Evolutionary conservation across 2,113 vertebrate genomes (phyloP).

Genomic region (Bostrychus sinensis): DNA sequence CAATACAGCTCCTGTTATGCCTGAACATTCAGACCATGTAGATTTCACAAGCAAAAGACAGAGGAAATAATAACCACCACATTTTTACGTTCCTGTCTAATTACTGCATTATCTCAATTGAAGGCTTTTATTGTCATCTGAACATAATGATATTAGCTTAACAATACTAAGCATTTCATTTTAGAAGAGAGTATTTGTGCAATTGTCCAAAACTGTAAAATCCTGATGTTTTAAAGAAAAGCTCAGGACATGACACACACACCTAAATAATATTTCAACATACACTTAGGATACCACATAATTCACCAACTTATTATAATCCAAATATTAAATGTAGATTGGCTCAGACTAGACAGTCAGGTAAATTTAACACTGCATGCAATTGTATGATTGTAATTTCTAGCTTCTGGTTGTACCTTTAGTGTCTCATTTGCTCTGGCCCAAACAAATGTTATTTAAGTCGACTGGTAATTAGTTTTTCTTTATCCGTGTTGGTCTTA

Average conservation of each 20-base stretch:
- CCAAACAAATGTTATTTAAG: slow-evolving; percentile 36
- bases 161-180: no score
- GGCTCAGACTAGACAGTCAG: background rate
- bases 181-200: no score
- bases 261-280: no score
- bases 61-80: slow-evolving; percentile 52
- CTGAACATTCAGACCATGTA: slow-evolving; percentile 21
- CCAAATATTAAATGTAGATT: no score
- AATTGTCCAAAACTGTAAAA: no score
- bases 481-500: slow-evolving; percentile 15
- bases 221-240: no score
- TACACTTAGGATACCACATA: no score
- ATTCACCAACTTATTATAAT: no score
- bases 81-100: slow-evolving; percentile 35
- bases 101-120: slow-evolving; percentile 57
- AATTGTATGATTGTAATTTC: background rate
- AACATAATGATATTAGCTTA: no score
- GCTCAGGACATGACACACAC: no score
- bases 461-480: slow-evolving; percentile 34
- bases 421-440: slow-evolving; percentile 2
- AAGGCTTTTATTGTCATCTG: no score
- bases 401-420: background rate
- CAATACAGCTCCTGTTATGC: slow-evolving; percentile 5
- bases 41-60: slow-evolving; percentile 39
- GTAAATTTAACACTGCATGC: background rate